phyloP scores from a whole-genome alignment of 30 jellyfish, hydroid and myxozoan species.

The Nemopilema nomurai region DNA sequence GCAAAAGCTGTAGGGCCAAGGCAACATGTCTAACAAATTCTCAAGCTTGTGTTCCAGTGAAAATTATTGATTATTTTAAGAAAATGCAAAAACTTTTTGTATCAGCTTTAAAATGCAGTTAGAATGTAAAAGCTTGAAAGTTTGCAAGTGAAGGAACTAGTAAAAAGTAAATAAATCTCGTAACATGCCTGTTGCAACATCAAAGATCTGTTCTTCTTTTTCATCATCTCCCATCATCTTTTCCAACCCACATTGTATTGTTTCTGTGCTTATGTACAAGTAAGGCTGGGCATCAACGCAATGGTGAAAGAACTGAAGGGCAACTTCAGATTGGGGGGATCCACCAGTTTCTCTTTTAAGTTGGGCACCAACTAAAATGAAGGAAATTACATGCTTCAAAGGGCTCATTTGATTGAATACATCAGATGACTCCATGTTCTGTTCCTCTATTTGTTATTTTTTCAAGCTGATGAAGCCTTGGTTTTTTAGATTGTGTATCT shows the following conservation, averaged over 20 bases:
- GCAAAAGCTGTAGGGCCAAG: no score
- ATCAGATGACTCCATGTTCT: no score
- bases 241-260: constrained; percentile 1
- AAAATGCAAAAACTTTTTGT: no score
- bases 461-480: no score
- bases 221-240: neutral
- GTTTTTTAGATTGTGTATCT: no score
- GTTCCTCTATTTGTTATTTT: no score
- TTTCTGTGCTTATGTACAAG: constrained; percentile 65
- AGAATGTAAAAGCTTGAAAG: no score
- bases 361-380: constrained; percentile 62
- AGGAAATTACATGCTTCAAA: neutral
- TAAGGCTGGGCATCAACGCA: constrained; percentile 90
- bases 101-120: neutral
- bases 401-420: neutral
- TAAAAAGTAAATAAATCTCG: no score
- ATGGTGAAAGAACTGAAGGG: constrained; percentile 80
- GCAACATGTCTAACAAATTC: no score
- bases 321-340: constrained; percentile 77
- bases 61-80: no score
- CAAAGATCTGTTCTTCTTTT: neutral
- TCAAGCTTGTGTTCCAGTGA: no score
- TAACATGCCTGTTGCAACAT: constrained; percentile 13
- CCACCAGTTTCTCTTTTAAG: constrained; percentile 57
- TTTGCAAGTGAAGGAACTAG: neutral